Evolutionary conservation across 1,140 invertebrate genomes (phyloP), one percentile per base, ranked within the genome.

Genomic region (Pseudomyrmex pallidus): DNA sequence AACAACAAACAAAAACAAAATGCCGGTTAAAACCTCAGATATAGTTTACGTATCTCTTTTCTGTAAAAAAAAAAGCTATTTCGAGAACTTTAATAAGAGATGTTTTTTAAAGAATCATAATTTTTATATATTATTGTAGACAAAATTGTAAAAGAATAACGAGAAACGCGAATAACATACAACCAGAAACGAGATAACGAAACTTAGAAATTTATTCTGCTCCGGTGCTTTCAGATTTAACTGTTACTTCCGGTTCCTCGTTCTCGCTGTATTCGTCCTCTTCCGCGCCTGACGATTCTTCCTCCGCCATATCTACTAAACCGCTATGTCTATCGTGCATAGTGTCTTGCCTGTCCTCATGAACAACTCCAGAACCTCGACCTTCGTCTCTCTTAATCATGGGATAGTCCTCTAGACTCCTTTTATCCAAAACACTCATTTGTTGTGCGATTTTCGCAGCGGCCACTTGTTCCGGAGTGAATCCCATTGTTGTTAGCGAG

Each of bases 371-470:
- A 0, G 89, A 72, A 4, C 87, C 89, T 46, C 92, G 83, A 4
- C 91, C 92, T 12, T 94, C 93, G 73, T 94, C 94, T 1, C 93
- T 85, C 0, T 91, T 92, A 61, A 93, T 94, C 59, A 93, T 90
- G 1, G 93, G 92, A 61, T 93, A 94, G 56, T 94, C 94, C 13
- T 93, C 92, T 3, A 93, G 74, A 0, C 89, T 90, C 1, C 93
- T 62, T 15, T 93, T 94, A 1, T 94, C 96, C 94, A 97, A 95
- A 0, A 96, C 96, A 88, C 95, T 96, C 90, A 97, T 94, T 77
- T 97, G 96, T 12, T 52, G 50, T 2, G 96, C 96, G 87, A 97
- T 94, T 92, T 97, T 97, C 17, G 96, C 95, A 2, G 95, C 95
- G 85, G 92, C 82, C 0, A 90, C 94, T 74, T 95, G 95, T 44